A percentile compares a stretch with the other conserved stretches of the same genome.
phyloP scores from a whole-genome alignment of 1,140 invertebrate species.

The Rhopalosiphum padi region DNA sequence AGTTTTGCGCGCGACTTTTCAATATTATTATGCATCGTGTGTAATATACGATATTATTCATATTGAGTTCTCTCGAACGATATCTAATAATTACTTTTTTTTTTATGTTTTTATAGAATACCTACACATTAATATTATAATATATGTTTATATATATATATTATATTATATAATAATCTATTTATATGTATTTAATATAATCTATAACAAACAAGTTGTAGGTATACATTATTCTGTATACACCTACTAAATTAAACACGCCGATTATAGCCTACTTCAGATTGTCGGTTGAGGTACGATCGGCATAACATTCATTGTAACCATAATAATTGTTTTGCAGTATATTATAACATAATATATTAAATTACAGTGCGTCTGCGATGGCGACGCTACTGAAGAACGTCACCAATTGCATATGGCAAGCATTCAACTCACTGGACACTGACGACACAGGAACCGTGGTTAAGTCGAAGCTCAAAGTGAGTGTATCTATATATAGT shows the following conservation, averaged over 20 bases:
- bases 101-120: background rate
- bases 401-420: constrained; percentile 77
- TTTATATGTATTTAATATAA: background rate
- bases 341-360: background rate
- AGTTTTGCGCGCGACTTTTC: background rate
- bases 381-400: constrained; percentile 76
- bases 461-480: constrained; percentile 79
- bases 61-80: background rate
- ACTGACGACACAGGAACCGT: constrained; percentile 69
- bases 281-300: background rate
- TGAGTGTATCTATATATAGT: constrained; percentile 62
- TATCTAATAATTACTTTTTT: background rate
- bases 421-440: constrained; percentile 75
- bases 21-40: background rate
- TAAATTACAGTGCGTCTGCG: background rate
- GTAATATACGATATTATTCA: background rate
- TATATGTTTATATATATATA: too few relatives aligned
- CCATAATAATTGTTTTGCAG: background rate
- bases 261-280: background rate
- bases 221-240: background rate
- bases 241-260: background rate
- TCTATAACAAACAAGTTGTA: background rate
- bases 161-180: too few relatives aligned
- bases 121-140: background rate
- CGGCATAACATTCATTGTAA: background rate